These are phyloP conservation scores for Dynastes tityus DNA, from an alignment of 2,888 invertebrate genomes.

Conservation along the genomic window DNA sequence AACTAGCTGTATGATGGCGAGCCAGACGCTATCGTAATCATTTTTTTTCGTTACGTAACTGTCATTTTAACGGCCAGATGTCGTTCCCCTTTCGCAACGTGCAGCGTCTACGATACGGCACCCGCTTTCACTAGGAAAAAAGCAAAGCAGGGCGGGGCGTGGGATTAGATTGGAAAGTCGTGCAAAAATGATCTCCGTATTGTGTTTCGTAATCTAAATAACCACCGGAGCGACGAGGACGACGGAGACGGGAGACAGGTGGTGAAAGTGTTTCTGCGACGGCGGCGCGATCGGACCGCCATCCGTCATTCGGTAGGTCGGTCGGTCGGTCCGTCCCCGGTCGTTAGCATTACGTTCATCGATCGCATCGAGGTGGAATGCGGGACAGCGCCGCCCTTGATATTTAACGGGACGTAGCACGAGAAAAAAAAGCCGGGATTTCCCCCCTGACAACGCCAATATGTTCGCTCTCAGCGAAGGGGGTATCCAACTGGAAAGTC, in stretches of 20 bases:
- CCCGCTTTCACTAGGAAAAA: constrained; percentile 29
- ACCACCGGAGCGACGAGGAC: constrained; percentile 48
- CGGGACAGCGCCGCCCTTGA: constrained; percentile 49
- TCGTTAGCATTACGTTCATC: constrained; percentile 45
- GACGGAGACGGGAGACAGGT: constrained; percentile 42
- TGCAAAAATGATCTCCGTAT: constrained; percentile 43
- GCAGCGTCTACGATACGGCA: constrained; percentile 7
- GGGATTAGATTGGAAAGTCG: constrained; percentile 44
- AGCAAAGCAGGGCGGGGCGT: constrained; percentile 23
- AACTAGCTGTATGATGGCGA: neutral
- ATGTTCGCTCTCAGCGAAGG: neutral
- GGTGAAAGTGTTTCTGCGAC: constrained; percentile 50
- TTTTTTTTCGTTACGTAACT: constrained; percentile 15
- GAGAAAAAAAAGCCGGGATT: constrained; percentile 19
- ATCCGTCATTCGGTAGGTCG: constrained; percentile 42
- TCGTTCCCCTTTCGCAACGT: constrained; percentile 14
- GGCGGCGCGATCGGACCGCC: constrained; percentile 27
- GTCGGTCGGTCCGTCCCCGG: constrained; percentile 26
- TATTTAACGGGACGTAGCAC: constrained; percentile 39
- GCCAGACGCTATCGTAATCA: neutral
- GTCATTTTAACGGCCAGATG: constrained; percentile 19
- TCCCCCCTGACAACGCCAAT: constrained; percentile 4
- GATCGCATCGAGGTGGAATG: constrained; percentile 43
- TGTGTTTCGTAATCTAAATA: constrained; percentile 45
- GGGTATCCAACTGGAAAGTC: neutral